These are phyloP conservation scores for Cyanistes caeruleus DNA, from an alignment of 2,113 vertebrate genomes.

Conservation along the genomic window DNA sequence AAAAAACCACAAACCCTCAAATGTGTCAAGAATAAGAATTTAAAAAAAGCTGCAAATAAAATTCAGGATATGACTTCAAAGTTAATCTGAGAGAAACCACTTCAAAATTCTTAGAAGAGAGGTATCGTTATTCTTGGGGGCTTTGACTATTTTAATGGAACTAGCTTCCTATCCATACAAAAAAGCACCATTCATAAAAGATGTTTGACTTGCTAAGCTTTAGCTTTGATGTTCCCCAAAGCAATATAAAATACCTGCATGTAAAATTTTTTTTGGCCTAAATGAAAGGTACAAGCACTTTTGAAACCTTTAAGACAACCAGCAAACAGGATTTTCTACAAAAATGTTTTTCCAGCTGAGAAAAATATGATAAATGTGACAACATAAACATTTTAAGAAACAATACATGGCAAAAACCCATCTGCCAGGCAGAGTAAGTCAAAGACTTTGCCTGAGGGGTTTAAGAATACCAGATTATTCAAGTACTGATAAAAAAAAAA, in stretches of 20 bases:
- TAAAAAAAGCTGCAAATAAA: background rate
- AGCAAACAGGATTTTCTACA: constrained; percentile 27
- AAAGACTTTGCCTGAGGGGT: background rate
- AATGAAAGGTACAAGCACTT: constrained; percentile 2
- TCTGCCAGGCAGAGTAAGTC: constrained; percentile 38
- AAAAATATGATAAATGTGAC: constrained; percentile 5
- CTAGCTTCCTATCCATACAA: background rate
- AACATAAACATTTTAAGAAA: constrained; percentile 25
- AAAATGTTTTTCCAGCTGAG: constrained; percentile 7
- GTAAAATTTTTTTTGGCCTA: background rate
- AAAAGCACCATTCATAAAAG: background rate
- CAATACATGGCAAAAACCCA: background rate
- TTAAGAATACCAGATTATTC: constrained; percentile 16
- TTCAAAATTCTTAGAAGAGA: background rate
- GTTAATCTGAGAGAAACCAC: background rate
- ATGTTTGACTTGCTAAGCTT: background rate
- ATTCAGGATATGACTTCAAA: background rate
- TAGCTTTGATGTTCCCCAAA: constrained; percentile 20
- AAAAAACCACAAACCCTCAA: background rate
- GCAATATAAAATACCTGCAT: background rate
- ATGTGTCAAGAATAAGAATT: background rate
- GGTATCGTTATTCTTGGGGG: background rate
- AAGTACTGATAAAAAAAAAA: background rate
- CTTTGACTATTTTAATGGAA: background rate
- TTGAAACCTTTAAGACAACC: background rate